Base-by-base conservation (phyloP, 30 jellyfish, hydroid and myxozoan species). In the Rhopilema esculentum region DNA sequence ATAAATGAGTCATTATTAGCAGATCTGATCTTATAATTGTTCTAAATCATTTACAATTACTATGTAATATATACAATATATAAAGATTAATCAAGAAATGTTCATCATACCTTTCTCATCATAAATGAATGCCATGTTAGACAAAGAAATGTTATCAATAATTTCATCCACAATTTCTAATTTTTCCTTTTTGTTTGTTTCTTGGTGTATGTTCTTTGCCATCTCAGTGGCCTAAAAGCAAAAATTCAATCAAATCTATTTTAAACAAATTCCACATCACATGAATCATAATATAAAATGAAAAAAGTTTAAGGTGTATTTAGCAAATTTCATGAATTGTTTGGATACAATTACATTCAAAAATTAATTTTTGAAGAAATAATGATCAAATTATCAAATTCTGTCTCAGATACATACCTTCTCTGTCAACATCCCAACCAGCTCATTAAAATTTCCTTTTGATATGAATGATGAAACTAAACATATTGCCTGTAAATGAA, bases 391-490 rank as follows among this genome's bases (percentile, higher is more conserved):
- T n/a, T n/a, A n/a, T n/a, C n/a, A n/a, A n/a, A n/a, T n/a, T n/a
- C n/a, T n/a, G n/a, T n/a, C n/a, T n/a, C n/a, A n/a, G 57, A 12
- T 40, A 40, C 12, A 12, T 40, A 88, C 96, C 96, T 88, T 61
- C n/a, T 71, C 88, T n/a, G 96, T 65, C 49, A 88, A 52, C 68
- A 88, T 9, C 8, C 85, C 96, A 88, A 85, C 16, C 18, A 88
- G 75, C 28, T 64, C 84, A 12, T 63, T 53, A 29, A 79, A 80
- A n/a, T 53, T 70, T 19, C 84, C 92, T n/a, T 88, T 78, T 18
- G 96, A 70, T 25, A 88, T 70, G 77, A 65, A 65, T 67, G 88
- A 33, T 49, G 96, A 78, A 71, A 88, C 96, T 53, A 77, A 75
- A 27, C 89, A 72, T 17, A 88, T 53, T 26, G 91, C 96, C 96